These are phyloP conservation scores for Euzetes globulus DNA, from an alignment of 2,888 invertebrate species.

Conservation along the genomic window DNA sequence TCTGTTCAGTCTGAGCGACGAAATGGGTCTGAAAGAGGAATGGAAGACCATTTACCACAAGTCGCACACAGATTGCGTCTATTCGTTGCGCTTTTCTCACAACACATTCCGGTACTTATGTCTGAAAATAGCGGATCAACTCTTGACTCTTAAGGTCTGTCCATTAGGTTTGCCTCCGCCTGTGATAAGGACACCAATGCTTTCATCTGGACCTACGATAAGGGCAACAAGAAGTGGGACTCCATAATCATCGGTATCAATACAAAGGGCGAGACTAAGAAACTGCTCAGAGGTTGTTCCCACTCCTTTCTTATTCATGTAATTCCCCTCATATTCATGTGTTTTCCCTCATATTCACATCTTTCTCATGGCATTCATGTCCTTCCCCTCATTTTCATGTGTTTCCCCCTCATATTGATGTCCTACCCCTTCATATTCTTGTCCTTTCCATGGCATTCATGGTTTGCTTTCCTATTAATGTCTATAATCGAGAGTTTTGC, in stretches of 20 bases:
- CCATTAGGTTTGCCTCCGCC: background rate
- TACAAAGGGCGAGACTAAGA: background rate
- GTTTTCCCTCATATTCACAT: too few species aligned
- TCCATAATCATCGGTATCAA: background rate
- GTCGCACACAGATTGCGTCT: background rate
- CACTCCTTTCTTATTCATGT: too few species aligned
- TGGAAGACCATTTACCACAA: background rate
- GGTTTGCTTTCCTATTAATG: too few species aligned
- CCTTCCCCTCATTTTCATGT: too few species aligned
- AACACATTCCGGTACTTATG: background rate
- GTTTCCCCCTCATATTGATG: too few species aligned
- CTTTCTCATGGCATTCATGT: too few species aligned
- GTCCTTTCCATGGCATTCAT: too few species aligned
- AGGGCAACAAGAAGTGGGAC: background rate
- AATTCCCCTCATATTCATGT: too few species aligned
- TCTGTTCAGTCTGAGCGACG: background rate
- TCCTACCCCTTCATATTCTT: too few species aligned
- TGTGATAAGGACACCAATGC: slow-evolving; percentile 4
- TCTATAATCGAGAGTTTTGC: background rate
- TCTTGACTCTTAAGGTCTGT: background rate
- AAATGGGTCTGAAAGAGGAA: background rate
- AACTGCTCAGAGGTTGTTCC: background rate
- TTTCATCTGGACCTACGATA: slow-evolving; percentile 16
- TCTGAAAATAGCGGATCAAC: background rate
- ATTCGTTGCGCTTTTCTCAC: slow-evolving; percentile 1